A percentile compares a stretch with the other conserved stretches of the same genome.
Conservation (phyloP, 2,888 invertebrate species). For the Agrotis puta region DNA sequence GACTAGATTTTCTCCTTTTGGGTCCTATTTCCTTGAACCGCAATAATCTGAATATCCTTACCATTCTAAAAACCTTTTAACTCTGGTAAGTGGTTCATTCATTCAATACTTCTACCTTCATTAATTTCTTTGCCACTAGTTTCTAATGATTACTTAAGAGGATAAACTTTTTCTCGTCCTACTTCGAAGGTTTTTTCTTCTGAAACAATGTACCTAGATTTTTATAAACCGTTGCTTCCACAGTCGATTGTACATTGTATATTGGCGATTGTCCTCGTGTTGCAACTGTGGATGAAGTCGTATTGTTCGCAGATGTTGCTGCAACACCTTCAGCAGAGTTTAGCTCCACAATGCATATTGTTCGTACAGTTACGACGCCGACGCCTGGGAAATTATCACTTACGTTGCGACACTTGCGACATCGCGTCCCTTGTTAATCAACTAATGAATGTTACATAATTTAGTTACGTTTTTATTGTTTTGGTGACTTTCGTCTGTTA, state of each 20-base stretch:
- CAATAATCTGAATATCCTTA: too few relatives aligned
- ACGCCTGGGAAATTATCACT: conserved; percentile 66
- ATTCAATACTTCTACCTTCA: background rate
- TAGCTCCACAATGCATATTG: conserved; percentile 69
- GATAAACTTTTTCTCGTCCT: background rate
- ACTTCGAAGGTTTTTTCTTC: background rate
- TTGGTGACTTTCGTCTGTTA: background rate
- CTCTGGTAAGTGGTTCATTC: background rate
- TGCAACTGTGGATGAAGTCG: conserved; percentile 46
- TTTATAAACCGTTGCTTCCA: conserved; percentile 30
- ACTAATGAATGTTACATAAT: conserved; percentile 35
- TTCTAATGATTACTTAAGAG: background rate
- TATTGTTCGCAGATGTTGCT: conserved; percentile 56
- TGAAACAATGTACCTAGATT: conserved; percentile 36
- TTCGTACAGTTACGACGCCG: conserved; percentile 63
- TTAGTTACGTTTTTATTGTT: background rate
- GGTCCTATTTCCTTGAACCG: too few relatives aligned
- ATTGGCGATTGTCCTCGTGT: conserved; percentile 54
- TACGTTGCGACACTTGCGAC: conserved; percentile 29
- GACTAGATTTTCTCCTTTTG: too few relatives aligned
- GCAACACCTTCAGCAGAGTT: conserved; percentile 40
- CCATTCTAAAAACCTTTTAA: too few relatives aligned
- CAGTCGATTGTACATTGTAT: conserved; percentile 46
- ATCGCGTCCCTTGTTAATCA: conserved; percentile 40
- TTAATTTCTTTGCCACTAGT: background rate